These are phyloP conservation scores for Coenonympha arcania DNA, from an alignment of 2,888 invertebrate genomes.

Conservation along the genomic window DNA sequence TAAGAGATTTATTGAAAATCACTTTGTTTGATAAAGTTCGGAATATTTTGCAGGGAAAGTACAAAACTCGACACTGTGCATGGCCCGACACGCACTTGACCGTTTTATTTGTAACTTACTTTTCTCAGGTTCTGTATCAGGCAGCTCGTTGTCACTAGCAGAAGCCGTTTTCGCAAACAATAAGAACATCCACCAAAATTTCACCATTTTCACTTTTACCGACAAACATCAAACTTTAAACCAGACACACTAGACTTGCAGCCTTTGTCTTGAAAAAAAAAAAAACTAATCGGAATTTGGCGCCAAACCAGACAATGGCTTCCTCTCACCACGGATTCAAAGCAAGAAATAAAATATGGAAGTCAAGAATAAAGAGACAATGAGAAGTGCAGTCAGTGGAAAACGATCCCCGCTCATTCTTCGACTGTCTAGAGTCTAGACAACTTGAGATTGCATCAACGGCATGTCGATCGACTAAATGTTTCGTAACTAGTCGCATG, in stretches of 20 bases:
- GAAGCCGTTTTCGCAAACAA: conserved; percentile 65
- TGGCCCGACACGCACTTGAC: too few species aligned
- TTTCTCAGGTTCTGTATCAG: conserved; percentile 53
- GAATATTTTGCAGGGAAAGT: too few species aligned
- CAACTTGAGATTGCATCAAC: background rate
- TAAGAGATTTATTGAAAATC: too few species aligned
- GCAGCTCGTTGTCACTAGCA: conserved; percentile 62
- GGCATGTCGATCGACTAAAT: background rate
- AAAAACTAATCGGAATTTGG: conserved; percentile 42
- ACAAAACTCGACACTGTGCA: too few species aligned
- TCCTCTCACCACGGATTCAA: conserved; percentile 55
- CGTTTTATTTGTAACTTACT: too few species aligned
- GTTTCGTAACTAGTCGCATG: too few species aligned
- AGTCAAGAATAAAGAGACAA: conserved; percentile 51
- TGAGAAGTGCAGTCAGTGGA: conserved; percentile 63
- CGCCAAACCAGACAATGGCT: conserved; percentile 45
- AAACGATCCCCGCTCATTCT: conserved; percentile 61
- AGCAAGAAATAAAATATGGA: conserved; percentile 56
- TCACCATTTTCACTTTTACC: conserved; percentile 63
- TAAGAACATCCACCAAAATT: conserved; percentile 70
- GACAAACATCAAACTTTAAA: conserved; percentile 48
- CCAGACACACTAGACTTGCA: conserved; percentile 27
- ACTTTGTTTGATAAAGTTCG: too few species aligned
- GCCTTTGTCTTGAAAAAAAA: conserved; percentile 32
- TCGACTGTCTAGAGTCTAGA: conserved; percentile 1